Evolutionary conservation across 2,113 vertebrate genomes (phyloP).

Genomic region (Tapirus terrestris): DNA sequence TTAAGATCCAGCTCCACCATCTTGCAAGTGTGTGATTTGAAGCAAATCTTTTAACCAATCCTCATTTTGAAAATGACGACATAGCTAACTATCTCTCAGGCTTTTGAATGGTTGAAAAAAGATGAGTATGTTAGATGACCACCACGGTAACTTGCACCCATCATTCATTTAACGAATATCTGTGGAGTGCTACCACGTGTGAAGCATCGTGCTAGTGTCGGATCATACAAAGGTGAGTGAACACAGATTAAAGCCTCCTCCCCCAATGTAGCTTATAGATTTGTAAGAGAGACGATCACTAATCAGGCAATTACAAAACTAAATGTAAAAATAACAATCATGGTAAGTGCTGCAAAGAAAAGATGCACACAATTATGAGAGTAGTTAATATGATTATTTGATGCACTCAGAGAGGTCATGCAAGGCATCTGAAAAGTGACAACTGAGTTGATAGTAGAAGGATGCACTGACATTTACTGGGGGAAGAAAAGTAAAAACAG

Average conservation of each 20-base stretch:
- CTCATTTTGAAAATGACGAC: background rate
- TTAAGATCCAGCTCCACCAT: background rate
- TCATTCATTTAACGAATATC: background rate
- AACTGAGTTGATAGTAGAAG: background rate
- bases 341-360: background rate
- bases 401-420: background rate
- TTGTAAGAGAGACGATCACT: background rate
- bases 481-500: background rate
- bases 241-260: background rate
- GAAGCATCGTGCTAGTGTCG: background rate
- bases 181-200: fast-evolving
- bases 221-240: background rate
- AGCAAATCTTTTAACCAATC: background rate
- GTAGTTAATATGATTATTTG: background rate
- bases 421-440: background rate
- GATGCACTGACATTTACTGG: background rate
- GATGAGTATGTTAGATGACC: background rate
- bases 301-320: background rate
- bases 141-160: background rate
- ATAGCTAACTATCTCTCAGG: background rate
- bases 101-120: background rate
- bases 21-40: background rate
- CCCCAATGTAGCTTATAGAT: background rate
- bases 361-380: fast-evolving
- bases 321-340: background rate